A percentile compares a stretch with the other conserved stretches of the same genome.
Evolutionary conservation across 2,113 vertebrate species (phyloP).

Genomic region (Prochilodus magdalenae): DNA sequence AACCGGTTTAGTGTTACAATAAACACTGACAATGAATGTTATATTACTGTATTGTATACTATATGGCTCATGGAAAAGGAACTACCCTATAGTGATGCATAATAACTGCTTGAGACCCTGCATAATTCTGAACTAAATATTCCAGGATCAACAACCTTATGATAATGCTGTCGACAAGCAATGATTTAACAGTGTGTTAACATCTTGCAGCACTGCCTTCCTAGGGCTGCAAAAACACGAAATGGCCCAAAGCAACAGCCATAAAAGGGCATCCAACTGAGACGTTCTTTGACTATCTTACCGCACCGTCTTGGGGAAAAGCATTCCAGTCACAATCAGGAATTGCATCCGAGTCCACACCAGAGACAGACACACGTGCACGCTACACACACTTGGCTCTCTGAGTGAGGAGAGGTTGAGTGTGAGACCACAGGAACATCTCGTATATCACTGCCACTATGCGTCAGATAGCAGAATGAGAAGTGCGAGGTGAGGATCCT

Average conservation of each 20-base stretch:
- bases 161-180: slow-evolving; percentile 61
- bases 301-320: slow-evolving; percentile 33
- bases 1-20: background rate
- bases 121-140: slow-evolving; percentile 38
- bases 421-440: slow-evolving; percentile 17
- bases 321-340: slow-evolving; percentile 52
- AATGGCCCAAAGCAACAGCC: slow-evolving; percentile 44
- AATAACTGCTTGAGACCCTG: background rate
- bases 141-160: slow-evolving; percentile 65
- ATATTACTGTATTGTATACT: background rate
- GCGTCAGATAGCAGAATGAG: slow-evolving; percentile 8
- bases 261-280: slow-evolving; percentile 41
- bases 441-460: slow-evolving; percentile 24
- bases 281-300: slow-evolving; percentile 51
- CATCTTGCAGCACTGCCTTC: slow-evolving; percentile 58
- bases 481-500: slow-evolving; percentile 8
- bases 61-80: background rate
- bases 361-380: slow-evolving; percentile 20
- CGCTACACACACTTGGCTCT: slow-evolving; percentile 4
- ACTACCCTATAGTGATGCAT: background rate
- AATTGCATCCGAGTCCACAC: slow-evolving; percentile 50
- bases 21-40: background rate
- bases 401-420: background rate
- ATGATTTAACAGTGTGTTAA: slow-evolving; percentile 66
- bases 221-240: slow-evolving; percentile 61